phyloP scores from a whole-genome alignment of 2,113 vertebrate species.

The Bucco capensis region DNA sequence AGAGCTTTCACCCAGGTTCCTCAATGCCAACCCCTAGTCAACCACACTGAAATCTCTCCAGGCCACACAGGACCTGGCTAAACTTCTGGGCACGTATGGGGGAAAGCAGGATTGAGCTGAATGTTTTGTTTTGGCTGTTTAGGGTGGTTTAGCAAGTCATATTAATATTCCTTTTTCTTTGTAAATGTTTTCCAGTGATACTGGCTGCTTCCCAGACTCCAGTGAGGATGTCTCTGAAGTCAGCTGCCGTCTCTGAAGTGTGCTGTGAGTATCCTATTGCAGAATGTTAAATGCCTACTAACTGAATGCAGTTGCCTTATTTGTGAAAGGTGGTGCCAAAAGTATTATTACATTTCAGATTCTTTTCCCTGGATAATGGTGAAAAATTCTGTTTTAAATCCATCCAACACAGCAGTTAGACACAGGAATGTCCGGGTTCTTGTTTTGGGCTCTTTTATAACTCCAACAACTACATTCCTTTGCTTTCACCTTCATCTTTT shows the following conservation, averaged over 20 bases:
- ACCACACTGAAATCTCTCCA: neutral
- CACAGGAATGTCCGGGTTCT: neutral
- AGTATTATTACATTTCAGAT: constrained; percentile 73
- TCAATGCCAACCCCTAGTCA: accelerated
- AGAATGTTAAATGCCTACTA: constrained; percentile 65
- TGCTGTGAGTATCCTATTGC: constrained; percentile 63
- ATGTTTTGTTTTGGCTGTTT: neutral
- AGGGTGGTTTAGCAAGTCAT: constrained; percentile 41
- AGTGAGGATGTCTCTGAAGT: constrained; percentile 64
- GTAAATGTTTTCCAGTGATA: constrained; percentile 35
- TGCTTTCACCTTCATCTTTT: constrained; percentile 10
- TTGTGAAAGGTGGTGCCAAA: constrained; percentile 72
- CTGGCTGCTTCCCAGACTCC: constrained; percentile 47
- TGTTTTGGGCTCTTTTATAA: neutral
- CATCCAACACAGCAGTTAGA: constrained; percentile 42
- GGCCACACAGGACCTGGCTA: neutral
- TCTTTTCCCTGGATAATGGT: constrained; percentile 48
- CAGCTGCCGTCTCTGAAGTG: constrained; percentile 66
- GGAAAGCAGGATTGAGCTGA: neutral
- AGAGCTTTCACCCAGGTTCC: neutral
- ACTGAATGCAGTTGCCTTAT: constrained; percentile 58
- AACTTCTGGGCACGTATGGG: neutral
- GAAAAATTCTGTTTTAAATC: constrained; percentile 68
- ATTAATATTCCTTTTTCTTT: constrained; percentile 38
- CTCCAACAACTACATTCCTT: neutral